These are phyloP conservation scores for Pituophis catenifer DNA, from an alignment of 2,113 vertebrate species.

Conservation along the genomic window DNA sequence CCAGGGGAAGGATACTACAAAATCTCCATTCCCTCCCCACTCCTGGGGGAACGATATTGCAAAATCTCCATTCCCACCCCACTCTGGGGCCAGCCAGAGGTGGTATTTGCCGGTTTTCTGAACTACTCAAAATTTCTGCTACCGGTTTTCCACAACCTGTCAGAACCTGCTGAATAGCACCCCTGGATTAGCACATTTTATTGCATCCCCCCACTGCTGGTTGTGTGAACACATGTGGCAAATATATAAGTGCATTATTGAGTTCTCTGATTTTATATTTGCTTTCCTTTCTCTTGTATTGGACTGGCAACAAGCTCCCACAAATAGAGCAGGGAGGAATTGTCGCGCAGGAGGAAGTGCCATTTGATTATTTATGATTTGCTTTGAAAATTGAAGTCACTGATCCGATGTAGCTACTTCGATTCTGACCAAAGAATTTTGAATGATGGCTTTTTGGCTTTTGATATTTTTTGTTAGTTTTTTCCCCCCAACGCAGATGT, in stretches of 20 bases:
- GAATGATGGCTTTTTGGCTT: not conserved
- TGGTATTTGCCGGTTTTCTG: too few species aligned
- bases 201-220: too few species aligned
- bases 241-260: not conserved
- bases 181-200: not conserved
- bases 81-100: too few species aligned
- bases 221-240: not conserved
- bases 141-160: too few species aligned
- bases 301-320: not conserved
- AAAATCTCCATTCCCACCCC: too few species aligned
- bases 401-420: not conserved
- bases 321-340: not conserved
- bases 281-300: not conserved
- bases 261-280: not conserved
- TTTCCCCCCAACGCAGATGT: not conserved
- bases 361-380: conserved; percentile 5
- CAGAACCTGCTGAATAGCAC: too few species aligned
- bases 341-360: not conserved
- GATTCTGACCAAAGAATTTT: not conserved
- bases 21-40: too few species aligned
- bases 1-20: too few species aligned
- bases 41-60: too few species aligned
- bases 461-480: not conserved
- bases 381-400: conserved; percentile 8
- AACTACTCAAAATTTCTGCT: too few species aligned